Conservation (phyloP, 2,113 vertebrate genomes). For the Pitta sordida region DNA sequence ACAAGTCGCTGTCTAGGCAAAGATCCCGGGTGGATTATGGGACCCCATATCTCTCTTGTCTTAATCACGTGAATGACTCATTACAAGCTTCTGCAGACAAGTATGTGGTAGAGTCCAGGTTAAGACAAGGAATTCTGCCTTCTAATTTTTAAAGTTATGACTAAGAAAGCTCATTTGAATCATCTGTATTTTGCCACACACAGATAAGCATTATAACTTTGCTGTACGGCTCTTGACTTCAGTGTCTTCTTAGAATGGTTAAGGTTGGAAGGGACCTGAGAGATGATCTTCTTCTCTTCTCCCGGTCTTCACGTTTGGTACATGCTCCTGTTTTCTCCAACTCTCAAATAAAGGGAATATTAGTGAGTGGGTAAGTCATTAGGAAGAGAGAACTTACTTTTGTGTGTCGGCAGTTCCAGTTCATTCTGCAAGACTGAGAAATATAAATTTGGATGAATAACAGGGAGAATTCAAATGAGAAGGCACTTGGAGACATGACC, state of each 20-base stretch:
- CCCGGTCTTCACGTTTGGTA: background rate
- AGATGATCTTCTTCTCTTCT: background rate
- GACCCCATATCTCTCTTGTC: background rate
- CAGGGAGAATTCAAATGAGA: background rate
- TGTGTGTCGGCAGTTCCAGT: background rate
- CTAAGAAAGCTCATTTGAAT: constrained; percentile 46
- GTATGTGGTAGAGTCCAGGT: background rate
- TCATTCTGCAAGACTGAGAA: background rate
- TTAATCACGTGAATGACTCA: constrained; percentile 32
- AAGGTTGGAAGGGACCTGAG: background rate
- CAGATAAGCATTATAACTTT: background rate
- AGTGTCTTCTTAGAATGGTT: background rate
- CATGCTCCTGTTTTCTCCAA: background rate
- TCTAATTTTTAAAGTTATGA: constrained; percentile 24
- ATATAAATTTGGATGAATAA: background rate
- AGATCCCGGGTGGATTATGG: background rate
- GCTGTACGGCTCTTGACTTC: background rate
- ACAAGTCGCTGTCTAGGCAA: background rate
- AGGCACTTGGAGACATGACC: background rate
- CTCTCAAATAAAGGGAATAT: background rate
- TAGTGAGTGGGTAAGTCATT: constrained; percentile 42
- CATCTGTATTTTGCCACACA: constrained; percentile 25
- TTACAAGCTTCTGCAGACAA: background rate
- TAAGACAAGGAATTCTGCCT: background rate
- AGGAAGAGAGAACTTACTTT: background rate